A percentile compares a stretch with the other conserved stretches of the same genome.
Evolutionary conservation across 2,113 vertebrate species (phyloP).

Genomic region (Epinephelus moara): DNA sequence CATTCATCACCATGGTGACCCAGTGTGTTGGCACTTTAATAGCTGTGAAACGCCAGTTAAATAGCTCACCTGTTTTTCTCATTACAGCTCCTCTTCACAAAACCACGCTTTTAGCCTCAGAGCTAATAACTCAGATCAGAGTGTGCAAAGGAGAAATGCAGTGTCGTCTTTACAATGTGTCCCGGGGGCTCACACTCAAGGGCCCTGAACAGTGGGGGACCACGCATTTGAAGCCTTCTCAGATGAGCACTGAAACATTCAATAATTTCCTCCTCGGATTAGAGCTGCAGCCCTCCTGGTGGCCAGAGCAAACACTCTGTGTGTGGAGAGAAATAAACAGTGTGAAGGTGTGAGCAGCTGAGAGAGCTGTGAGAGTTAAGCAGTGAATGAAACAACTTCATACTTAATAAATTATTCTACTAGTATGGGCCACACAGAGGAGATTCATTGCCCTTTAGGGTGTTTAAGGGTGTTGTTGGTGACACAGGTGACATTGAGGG

Average conservation of each 20-base stretch:
- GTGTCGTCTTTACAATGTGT: slow-evolving; percentile 67
- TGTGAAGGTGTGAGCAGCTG: slow-evolving; percentile 23
- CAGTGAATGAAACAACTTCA: neutral
- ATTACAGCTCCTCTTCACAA: slow-evolving; percentile 66
- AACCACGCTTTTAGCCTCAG: slow-evolving; percentile 44
- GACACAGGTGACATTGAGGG: slow-evolving; percentile 70
- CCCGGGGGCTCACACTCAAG: slow-evolving; percentile 46
- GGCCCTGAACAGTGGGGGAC: slow-evolving; percentile 43
- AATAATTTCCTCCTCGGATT: slow-evolving; percentile 55
- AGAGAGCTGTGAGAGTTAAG: neutral
- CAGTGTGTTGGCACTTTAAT: slow-evolving; percentile 69
- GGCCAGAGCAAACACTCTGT: slow-evolving; percentile 44
- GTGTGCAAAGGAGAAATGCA: slow-evolving; percentile 60
- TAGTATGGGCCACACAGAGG: neutral
- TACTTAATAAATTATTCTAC: neutral
- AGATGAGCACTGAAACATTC: slow-evolving; percentile 59
- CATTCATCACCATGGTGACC: slow-evolving; percentile 51
- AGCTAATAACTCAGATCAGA: slow-evolving; percentile 70
- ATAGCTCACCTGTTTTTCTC: slow-evolving; percentile 80
- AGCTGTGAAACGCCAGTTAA: slow-evolving; percentile 75
- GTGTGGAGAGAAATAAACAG: slow-evolving; percentile 55
- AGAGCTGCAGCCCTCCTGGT: slow-evolving; percentile 47
- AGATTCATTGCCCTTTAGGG: slow-evolving; percentile 11
- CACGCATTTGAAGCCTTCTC: slow-evolving; percentile 61
- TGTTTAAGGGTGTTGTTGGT: slow-evolving; percentile 40